Percentiles rank a stretch among this genome's conserved stretches.
These are phyloP conservation scores for Zosterops lateralis DNA, from an alignment of 2,113 vertebrate genomes.

Conservation along the genomic window DNA sequence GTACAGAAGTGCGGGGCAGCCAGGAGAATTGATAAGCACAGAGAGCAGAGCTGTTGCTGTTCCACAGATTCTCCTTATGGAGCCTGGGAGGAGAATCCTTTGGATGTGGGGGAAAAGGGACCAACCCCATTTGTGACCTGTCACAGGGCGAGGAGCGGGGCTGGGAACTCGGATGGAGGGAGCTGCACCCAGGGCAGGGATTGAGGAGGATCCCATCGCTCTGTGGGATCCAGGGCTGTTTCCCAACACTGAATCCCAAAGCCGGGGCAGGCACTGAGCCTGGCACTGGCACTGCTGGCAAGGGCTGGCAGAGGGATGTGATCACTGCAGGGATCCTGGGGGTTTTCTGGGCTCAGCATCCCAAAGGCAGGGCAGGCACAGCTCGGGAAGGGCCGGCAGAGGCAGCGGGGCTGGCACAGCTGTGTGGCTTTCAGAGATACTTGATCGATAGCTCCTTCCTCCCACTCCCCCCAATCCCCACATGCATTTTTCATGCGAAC, in stretches of 20 bases:
- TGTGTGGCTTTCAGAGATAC: slow-evolving; percentile 75
- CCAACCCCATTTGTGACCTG: fast-evolving
- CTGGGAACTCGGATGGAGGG: fast-evolving
- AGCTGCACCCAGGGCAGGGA: fast-evolving
- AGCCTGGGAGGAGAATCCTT: background rate
- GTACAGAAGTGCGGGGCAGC: too few relatives aligned
- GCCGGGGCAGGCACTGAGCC: fast-evolving
- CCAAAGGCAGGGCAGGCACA: background rate
- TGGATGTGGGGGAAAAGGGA: background rate
- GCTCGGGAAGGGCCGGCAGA: background rate
- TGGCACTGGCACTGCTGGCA: fast-evolving
- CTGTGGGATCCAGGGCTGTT: fast-evolving
- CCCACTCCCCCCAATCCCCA: slow-evolving; percentile 50
- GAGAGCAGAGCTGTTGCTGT: background rate
- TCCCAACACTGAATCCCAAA: background rate
- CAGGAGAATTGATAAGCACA: background rate
- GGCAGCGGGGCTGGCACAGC: slow-evolving; percentile 67
- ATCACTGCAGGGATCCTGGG: background rate
- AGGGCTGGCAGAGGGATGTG: background rate
- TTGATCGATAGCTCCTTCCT: slow-evolving; percentile 76
- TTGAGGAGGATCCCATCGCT: fast-evolving
- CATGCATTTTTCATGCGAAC: slow-evolving; percentile 76
- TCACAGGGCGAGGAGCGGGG: fast-evolving
- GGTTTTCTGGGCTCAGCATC: background rate
- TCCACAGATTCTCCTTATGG: background rate